A percentile compares a stretch with the other conserved stretches of the same genome.
These are phyloP conservation scores for Pollenia amentaria DNA, from an alignment of 2,888 invertebrate species.

Conservation along the genomic window DNA sequence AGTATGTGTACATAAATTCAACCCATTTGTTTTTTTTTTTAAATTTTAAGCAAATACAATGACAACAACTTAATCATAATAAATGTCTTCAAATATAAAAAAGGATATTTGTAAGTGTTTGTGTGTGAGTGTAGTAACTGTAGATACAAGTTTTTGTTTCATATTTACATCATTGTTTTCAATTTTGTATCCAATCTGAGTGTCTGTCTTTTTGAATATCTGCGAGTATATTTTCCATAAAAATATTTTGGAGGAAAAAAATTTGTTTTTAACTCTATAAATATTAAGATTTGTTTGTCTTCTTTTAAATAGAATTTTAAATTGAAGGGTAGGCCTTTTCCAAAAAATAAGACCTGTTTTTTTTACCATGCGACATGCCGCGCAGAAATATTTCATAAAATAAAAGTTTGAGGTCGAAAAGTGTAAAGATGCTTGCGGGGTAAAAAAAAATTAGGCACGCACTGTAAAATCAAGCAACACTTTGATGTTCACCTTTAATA, in stretches of 20 bases:
- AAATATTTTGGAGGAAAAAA: background rate
- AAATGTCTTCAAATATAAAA: background rate
- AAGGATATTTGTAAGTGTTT: background rate
- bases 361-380: too few species aligned
- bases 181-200: too few species aligned
- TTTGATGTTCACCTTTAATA: too few species aligned
- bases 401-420: too few species aligned
- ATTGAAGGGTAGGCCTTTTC: background rate
- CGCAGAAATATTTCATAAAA: too few species aligned
- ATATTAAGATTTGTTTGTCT: slow-evolving; percentile 1
- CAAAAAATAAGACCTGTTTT: too few species aligned
- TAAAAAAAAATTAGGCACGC: too few species aligned
- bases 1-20: background rate
- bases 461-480: too few species aligned
- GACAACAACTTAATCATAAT: background rate
- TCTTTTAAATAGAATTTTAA: background rate
- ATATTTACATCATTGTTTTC: too few species aligned
- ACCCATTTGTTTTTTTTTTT: background rate
- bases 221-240: background rate
- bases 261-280: background rate
- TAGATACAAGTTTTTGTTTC: too few species aligned
- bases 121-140: background rate
- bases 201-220: too few species aligned
- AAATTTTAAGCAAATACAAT: background rate
- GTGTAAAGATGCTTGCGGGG: too few species aligned